These are phyloP conservation scores for Nesoenas mayeri DNA, from an alignment of 2,113 vertebrate species.

Conservation along the genomic window DNA sequence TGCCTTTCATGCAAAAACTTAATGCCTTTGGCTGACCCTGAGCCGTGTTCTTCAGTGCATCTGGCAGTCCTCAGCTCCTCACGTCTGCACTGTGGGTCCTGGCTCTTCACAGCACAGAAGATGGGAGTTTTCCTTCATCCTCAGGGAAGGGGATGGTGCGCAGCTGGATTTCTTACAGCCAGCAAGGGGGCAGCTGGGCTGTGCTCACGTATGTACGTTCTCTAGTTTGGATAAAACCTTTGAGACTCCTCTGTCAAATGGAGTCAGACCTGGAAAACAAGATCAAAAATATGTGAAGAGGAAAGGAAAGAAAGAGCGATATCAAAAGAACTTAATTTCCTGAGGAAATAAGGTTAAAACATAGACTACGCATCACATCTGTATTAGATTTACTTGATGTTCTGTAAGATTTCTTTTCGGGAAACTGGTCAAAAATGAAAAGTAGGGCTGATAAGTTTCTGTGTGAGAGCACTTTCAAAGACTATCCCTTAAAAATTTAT, in stretches of 20 bases:
- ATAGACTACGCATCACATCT: accelerated
- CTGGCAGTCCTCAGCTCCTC: no score
- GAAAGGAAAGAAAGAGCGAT: not conserved
- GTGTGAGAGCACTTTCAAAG: not conserved
- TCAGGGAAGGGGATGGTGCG: not conserved
- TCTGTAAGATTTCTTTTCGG: not conserved
- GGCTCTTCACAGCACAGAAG: not conserved
- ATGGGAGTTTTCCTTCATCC: not conserved
- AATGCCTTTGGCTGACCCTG: not conserved
- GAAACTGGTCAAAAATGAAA: not conserved
- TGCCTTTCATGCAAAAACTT: not conserved
- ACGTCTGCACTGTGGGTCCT: no score
- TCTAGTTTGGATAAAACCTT: not conserved
- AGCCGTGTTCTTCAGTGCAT: not conserved
- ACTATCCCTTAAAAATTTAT: not conserved
- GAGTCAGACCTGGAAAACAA: not conserved
- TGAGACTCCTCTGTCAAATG: not conserved
- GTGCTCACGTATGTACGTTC: not conserved
- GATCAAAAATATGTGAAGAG: not conserved
- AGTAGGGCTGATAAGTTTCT: not conserved
- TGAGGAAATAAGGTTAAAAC: not conserved
- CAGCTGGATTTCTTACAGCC: not conserved
- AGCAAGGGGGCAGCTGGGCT: not conserved
- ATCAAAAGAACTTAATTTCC: not conserved
- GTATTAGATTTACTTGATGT: not conserved